Evolutionary conservation across 2,113 vertebrate genomes (phyloP).

Genomic region (Perognathus longimembris): DNA sequence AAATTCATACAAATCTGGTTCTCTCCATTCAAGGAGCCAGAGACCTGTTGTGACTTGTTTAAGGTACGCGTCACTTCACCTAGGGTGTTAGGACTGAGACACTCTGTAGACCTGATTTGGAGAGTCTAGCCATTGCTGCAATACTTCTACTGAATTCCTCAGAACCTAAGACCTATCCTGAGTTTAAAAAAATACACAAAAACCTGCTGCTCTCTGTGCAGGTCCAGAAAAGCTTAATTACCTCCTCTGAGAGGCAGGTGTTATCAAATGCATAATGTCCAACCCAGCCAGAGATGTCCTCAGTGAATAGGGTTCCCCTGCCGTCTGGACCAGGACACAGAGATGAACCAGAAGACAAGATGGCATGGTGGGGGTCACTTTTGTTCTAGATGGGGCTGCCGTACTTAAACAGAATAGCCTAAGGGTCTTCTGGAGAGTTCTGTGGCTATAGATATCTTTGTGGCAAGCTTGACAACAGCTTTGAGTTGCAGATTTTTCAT

Average conservation of each 20-base stretch:
- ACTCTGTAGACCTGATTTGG: background rate
- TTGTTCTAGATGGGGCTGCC: background rate
- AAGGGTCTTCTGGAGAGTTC: background rate
- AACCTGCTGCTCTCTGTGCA: background rate
- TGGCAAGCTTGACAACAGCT: background rate
- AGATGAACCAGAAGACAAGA: background rate
- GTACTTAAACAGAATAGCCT: background rate
- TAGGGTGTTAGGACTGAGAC: background rate
- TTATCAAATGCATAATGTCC: constrained; percentile 43
- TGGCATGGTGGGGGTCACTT: background rate
- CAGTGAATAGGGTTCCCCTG: background rate
- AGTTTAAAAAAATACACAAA: background rate
- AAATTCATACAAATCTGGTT: background rate
- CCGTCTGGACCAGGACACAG: background rate
- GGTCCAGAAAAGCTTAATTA: constrained; percentile 36
- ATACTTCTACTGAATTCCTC: background rate
- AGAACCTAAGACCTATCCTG: background rate
- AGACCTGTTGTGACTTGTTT: background rate
- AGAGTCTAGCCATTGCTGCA: background rate
- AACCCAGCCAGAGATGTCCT: background rate
- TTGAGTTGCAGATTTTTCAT: background rate
- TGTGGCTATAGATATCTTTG: background rate
- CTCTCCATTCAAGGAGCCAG: background rate
- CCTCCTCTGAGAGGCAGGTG: background rate
- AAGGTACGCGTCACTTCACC: background rate